Evolutionary conservation across 2,888 invertebrate genomes (phyloP).

Genomic region (Neoaliturus tenellus): DNA sequence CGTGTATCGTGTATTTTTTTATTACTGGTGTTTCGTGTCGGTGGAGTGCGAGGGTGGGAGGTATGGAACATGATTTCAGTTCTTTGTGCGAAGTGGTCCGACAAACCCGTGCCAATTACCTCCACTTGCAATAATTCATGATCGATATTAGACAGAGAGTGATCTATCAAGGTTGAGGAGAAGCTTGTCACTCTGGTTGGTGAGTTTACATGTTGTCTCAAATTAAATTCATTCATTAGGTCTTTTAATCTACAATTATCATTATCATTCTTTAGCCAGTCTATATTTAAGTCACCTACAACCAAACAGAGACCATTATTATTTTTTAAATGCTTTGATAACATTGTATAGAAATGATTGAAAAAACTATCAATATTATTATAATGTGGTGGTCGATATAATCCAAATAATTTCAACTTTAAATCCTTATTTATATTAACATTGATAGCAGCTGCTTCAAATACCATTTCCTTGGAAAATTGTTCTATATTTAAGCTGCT

Average conservation of each 20-base stretch:
- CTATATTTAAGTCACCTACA: constrained; percentile 31
- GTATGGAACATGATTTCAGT: background rate
- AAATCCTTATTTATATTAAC: background rate
- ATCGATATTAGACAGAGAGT: background rate
- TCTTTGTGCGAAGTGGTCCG: constrained; percentile 20
- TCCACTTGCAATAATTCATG: background rate
- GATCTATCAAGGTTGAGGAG: constrained; percentile 2
- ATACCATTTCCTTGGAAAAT: constrained; percentile 5
- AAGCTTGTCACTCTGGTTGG: background rate
- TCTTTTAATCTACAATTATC: background rate
- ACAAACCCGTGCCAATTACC: constrained; percentile 8
- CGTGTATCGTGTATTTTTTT: background rate
- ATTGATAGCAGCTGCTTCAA: constrained; percentile 10
- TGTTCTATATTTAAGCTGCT: background rate
- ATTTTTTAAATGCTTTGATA: constrained; percentile 8
- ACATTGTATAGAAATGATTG: background rate
- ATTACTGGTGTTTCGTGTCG: background rate
- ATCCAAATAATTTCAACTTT: background rate
- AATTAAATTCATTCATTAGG: constrained; percentile 22
- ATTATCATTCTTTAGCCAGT: background rate
- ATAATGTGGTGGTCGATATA: constrained; percentile 5
- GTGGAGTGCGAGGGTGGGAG: background rate
- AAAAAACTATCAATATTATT: background rate
- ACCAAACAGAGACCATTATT: background rate
- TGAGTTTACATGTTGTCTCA: background rate